phyloP scores from a whole-genome alignment of 1,140 invertebrate species.

The Drosophila serrata region DNA sequence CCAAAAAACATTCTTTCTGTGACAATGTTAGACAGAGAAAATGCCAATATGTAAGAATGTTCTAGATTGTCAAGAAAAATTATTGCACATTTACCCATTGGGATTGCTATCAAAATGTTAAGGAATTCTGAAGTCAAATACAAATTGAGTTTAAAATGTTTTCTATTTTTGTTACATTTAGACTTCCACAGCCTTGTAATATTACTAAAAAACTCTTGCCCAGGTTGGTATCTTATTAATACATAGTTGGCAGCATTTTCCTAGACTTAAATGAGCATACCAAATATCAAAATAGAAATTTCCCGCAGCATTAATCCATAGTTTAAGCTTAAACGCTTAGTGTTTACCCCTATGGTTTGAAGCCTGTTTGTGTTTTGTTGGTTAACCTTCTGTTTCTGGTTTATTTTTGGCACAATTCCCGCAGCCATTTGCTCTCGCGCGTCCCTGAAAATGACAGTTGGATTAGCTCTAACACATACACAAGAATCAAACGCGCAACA shows the following conservation, averaged over 20 bases:
- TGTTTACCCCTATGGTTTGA: not conserved
- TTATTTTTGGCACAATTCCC: constrained; percentile 71
- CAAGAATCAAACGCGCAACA: constrained; percentile 7
- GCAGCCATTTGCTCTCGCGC: constrained; percentile 55
- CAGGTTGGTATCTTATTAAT: not conserved
- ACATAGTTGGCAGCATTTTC: not conserved
- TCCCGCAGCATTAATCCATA: constrained; percentile 1
- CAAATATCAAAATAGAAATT: constrained; percentile 2
- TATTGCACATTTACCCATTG: not conserved
- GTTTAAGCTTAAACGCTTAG: constrained; percentile 7
- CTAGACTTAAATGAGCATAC: not conserved
- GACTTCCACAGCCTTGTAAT: not conserved
- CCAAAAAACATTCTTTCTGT: constrained; percentile 5
- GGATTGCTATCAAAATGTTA: no score
- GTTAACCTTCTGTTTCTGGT: constrained; percentile 34
- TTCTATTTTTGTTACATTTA: no score
- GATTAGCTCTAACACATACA: constrained; percentile 54
- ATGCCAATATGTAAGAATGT: not conserved
- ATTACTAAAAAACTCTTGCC: not conserved
- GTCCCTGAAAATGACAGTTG: constrained; percentile 71
- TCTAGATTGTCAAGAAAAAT: not conserved
- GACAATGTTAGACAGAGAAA: constrained; percentile 6
- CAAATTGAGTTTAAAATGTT: no score
- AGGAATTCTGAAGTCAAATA: no score
- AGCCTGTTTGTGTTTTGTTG: constrained; percentile 22